Evolutionary conservation across 1,140 invertebrate genomes (phyloP), one percentile per base, ranked within the genome.

Genomic region (Dendrolimus kikuchii): DNA sequence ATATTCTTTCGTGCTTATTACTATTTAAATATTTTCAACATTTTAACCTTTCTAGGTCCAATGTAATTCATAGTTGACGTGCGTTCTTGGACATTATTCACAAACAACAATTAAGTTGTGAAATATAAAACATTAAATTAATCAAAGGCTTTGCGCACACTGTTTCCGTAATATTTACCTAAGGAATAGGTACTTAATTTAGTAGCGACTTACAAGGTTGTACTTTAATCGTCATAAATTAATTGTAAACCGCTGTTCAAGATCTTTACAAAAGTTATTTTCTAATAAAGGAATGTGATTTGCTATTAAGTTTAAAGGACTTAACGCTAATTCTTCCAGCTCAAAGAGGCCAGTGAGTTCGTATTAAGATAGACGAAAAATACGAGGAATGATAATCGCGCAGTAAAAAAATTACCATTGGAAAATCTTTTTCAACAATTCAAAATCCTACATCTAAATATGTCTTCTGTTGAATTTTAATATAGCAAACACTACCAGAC

Each of bases 51-150:
- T 77, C 77, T 2, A 0, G 72, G 74, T 37, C 72, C 77, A 5
- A 64, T 42, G n/a, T 38, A 75, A 44, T 57, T 77, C 72, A 44
- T 77, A 74, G 38, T 64, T 55, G 7, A 38, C 46, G 38, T 75
- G 74, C n/a, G 55, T 38, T 40, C 67, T 66, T 5, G 55, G 47
- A 52, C 76, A 77, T 36, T 63, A 56, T 37, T 75, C 63, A 46
- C 76, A 77, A 7, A 66, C 37, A 8, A 75, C 52, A 5, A 70
- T 62, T 42, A 77, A 79, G 45, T 73, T 70, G 70, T 79, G 70
- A 23, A 71, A 77, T 49, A 53, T 49, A 55, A 62, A 52, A 59
- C 42, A 46, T 7, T 52, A 48, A 54, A 38, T 39, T 57, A 51
- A 49, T 7, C 10, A 38, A 41, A 55, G 23, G 23, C 1, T 23